These are phyloP conservation scores for Phengaris arion DNA, from an alignment of 2,888 invertebrate genomes.

Conservation along the genomic window DNA sequence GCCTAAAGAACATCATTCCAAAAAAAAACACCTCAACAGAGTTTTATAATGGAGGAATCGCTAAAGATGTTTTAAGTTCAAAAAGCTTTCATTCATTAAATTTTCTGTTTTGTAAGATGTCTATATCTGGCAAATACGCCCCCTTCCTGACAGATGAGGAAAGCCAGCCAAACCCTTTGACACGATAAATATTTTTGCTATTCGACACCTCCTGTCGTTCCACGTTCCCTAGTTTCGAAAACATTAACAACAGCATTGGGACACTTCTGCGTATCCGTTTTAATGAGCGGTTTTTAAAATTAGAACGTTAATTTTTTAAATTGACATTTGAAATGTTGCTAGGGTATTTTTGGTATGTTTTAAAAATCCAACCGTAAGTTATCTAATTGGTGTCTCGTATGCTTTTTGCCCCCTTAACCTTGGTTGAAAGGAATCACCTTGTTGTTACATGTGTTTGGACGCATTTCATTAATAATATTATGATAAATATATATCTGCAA, in stretches of 20 bases:
- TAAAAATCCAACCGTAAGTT: slow-evolving; percentile 29
- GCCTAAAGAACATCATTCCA: no score
- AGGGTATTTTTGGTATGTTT: slow-evolving; percentile 13
- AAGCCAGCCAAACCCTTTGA: slow-evolving; percentile 60
- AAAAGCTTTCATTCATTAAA: slow-evolving; percentile 15
- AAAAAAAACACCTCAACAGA: no score
- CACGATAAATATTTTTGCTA: slow-evolving; percentile 67
- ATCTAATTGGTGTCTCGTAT: slow-evolving; percentile 37
- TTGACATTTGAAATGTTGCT: slow-evolving; percentile 42
- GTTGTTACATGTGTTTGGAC: neutral
- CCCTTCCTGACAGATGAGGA: slow-evolving; percentile 47
- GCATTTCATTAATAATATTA: neutral
- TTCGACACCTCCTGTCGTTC: slow-evolving; percentile 55
- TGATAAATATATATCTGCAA: no score
- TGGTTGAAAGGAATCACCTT: neutral
- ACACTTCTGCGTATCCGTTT: slow-evolving; percentile 53
- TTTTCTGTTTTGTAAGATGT: slow-evolving; percentile 25
- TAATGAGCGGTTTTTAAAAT: slow-evolving; percentile 57
- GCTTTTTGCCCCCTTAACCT: slow-evolving; percentile 7
- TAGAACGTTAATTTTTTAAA: slow-evolving; percentile 54
- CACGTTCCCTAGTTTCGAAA: slow-evolving; percentile 40
- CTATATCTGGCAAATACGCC: slow-evolving; percentile 39
- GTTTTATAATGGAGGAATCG: no score
- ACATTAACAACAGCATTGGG: slow-evolving; percentile 41
- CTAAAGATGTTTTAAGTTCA: no score